Base-by-base conservation (phyloP, 2,888 invertebrate species). In the Trisateles emortualis region DNA sequence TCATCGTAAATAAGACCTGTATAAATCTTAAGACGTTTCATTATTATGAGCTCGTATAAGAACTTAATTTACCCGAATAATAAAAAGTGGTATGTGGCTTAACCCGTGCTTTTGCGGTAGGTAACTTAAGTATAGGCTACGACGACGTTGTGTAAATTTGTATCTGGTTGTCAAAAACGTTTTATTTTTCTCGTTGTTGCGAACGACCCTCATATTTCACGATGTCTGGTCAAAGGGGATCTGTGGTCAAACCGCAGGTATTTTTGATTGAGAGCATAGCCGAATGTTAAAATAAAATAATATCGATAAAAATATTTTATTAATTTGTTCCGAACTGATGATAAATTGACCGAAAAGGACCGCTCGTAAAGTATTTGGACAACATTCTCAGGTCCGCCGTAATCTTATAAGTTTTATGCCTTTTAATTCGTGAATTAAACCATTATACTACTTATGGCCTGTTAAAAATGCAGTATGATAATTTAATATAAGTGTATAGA, bases 131-230 rank as follows among this genome's bases (percentile, higher is more conserved):
- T 52, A 43, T 49, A 57, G 38, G 24, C 14, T 41, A 55, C 17
- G 52, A 52, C 51, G 46, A 58, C 36, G 54, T 64, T 70, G 71
- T 69, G 48, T 64, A 48, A 71, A 76, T 59, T 60, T 59, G 41
- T 50, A 71, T 76, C 78, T 72, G 74, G 71, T 79, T 81, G 78
- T 81, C 79, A 78, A 76, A 76, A 69, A 62, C 65, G 58, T 73
- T 84, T 86, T 86, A 82, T 87, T 85, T 81, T 84, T 79, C 72
- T 75, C 73, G 64, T 64, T 71, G 61, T 69, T 66, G 57, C 62
- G 52, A 58, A 52, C 66, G 83, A 89, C 87, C 88, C 79, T 87
- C 86, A 86, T 90, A 89, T 86, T 84, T 90, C 83, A 88, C 73
- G 65, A 72, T 70, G 79, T 76, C 78, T 81, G 84, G 77, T 82